phyloP scores from a whole-genome alignment of 2,797 vertebrate genomes.

The Glyptemys insculpta region DNA sequence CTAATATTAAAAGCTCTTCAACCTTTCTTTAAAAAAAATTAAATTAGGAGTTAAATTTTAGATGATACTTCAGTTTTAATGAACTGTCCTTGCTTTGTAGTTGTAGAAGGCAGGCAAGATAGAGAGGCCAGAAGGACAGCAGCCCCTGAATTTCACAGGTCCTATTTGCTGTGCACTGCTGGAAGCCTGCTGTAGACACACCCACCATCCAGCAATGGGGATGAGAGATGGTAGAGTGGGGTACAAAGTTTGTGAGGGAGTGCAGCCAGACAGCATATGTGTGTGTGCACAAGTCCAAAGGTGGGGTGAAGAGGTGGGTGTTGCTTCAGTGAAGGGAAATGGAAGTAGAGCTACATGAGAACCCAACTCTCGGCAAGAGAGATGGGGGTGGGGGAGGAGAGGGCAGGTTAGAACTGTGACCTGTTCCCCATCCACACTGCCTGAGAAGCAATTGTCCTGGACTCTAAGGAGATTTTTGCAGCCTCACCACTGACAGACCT shows the following conservation, averaged over 20 bases:
- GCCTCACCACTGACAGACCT: background rate
- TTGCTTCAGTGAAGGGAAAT: background rate
- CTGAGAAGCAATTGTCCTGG: background rate
- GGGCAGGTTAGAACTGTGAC: accelerated
- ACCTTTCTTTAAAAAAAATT: slow-evolving; percentile 2
- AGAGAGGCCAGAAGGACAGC: background rate
- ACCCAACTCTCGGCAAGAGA: background rate
- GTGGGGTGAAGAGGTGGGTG: background rate
- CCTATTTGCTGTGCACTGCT: background rate
- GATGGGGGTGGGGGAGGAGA: background rate
- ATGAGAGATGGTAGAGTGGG: background rate
- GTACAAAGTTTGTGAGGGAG: background rate
- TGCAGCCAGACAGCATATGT: background rate
- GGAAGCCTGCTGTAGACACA: background rate
- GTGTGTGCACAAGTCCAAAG: background rate
- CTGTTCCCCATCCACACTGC: accelerated
- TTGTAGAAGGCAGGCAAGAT: background rate
- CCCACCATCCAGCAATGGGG: background rate
- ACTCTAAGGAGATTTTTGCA: background rate
- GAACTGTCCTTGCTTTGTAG: background rate
- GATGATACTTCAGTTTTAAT: background rate
- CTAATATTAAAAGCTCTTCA: slow-evolving; percentile 8
- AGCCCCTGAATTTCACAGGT: background rate
- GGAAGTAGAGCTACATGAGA: background rate
- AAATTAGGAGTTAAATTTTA: slow-evolving; percentile 14